Base-by-base conservation (phyloP, 2,888 invertebrate genomes). In the Dioctria rufipes region DNA sequence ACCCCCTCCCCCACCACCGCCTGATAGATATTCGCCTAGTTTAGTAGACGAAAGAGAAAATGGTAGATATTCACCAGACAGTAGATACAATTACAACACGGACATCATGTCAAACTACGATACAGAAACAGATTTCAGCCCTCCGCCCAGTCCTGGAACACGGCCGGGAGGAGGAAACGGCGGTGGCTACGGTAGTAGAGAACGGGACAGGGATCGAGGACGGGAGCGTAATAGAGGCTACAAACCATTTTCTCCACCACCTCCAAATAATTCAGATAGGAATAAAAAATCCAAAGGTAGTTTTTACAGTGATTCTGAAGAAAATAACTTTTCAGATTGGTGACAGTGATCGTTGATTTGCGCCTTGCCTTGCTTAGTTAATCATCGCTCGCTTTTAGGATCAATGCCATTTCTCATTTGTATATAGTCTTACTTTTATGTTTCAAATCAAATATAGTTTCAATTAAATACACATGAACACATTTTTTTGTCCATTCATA, bases 81-180 rank as follows among this genome's bases (percentile, higher is more conserved):
- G 88, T 80, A 88, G 90, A 73, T 90, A 89, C 85, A 89, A 90
- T 83, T 89, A 90, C n/a, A 90, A 89, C 81, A 88, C 88, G 78
- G 86, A 87, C 80, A 86, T 90, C 63, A 90, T 90, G 85, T 87
- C 89, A 11, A 87, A 87, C 25, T 87, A 87, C 82, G 92, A 92
- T 85, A 92, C 92, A n/a, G 93, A 93, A 86, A 92, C 93, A 11
- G 94, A 94, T 85, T 92, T 92, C 85, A 92, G 92, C 88, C 93
- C 93, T 3, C 92, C 92, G 84, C 92, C 92, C 67, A 93, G 93
- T 11, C 89, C 93, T 1, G 91, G 75, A 86, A 87, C 60, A 89
- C 89, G 58, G 89, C 91, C 60, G 86, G 88, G 75, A 89, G 80
- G 82, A 81, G 84, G 69, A 82, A 43, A 39, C 5, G 66, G 66